phyloP scores from a whole-genome alignment of 2,888 invertebrate species.

The Stomorhina lunata region DNA sequence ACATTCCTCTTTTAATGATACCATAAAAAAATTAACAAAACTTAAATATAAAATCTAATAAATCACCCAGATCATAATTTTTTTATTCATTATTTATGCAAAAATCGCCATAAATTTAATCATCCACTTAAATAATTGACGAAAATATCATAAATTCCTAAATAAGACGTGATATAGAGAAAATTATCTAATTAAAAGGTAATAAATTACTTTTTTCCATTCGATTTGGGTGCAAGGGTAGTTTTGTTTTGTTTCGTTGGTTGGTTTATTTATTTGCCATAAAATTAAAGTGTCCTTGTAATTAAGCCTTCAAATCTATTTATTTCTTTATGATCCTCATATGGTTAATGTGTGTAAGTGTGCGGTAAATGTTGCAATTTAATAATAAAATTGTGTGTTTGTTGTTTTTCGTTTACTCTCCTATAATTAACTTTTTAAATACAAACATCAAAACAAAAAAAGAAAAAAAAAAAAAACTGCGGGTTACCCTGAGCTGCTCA shows the following conservation, averaged over 20 bases:
- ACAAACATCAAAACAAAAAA: background rate
- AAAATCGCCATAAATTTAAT: background rate
- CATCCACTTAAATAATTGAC: background rate
- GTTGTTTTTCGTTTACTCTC: background rate
- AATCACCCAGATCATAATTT: background rate
- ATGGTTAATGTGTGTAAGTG: constrained; percentile 8
- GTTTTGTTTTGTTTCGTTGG: no score
- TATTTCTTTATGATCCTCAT: no score
- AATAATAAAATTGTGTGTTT: constrained; percentile 10
- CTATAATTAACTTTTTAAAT: constrained; percentile 17
- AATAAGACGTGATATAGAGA: constrained; percentile 13
- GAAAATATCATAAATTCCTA: constrained; percentile 6
- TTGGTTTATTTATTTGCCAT: constrained; percentile 64
- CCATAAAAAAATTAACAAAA: background rate
- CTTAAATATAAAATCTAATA: background rate
- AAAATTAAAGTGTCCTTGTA: constrained; percentile 60
- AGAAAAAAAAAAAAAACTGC: constrained; percentile 29
- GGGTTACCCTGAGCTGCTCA: constrained; percentile 30
- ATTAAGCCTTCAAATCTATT: constrained; percentile 55
- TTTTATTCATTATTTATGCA: background rate
- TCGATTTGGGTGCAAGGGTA: constrained; percentile 34
- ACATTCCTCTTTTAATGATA: no score
- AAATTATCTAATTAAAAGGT: constrained; percentile 61
- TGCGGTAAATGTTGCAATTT: background rate
- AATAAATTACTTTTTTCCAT: constrained; percentile 41